Conservation (phyloP, 2,888 invertebrate species). For the Tipula confusa region DNA sequence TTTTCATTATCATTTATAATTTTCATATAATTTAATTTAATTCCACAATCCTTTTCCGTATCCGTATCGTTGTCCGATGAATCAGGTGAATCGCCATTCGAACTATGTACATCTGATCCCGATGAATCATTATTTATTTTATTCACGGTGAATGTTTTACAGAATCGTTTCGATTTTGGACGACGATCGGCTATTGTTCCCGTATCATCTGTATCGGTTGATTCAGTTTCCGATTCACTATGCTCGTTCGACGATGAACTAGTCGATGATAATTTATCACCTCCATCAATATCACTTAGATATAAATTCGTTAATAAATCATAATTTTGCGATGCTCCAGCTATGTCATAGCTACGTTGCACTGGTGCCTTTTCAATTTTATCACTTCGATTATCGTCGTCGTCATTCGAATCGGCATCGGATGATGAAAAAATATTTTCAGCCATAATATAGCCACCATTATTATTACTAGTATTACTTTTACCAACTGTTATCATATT, state of each 20-base stretch:
- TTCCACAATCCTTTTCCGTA: conserved; percentile 52
- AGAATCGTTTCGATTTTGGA: conserved; percentile 54
- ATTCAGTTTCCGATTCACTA: conserved; percentile 44
- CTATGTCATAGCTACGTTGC: conserved; percentile 45
- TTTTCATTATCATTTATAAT: conserved; percentile 38
- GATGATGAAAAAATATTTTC: conserved; percentile 57
- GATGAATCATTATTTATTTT: conserved; percentile 53
- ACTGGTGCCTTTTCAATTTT: conserved; percentile 37
- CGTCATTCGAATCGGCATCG: conserved; percentile 41
- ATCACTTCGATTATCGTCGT: not conserved
- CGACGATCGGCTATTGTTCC: conserved; percentile 56
- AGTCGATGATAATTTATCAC: conserved; percentile 39
- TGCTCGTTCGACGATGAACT: conserved; percentile 52
- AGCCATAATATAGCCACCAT: conserved; percentile 49
- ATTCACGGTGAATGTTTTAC: conserved; percentile 65
- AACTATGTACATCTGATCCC: conserved; percentile 56
- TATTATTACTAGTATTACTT: conserved; percentile 34
- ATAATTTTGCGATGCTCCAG: conserved; percentile 38
- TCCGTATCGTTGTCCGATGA: conserved; percentile 62
- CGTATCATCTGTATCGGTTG: conserved; percentile 53
- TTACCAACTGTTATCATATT: conserved; percentile 40
- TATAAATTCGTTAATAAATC: conserved; percentile 35
- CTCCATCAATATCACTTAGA: conserved; percentile 41
- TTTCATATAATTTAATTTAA: conserved; percentile 47
- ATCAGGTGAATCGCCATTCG: conserved; percentile 55